These are phyloP conservation scores for Ceratosolen fusciceps DNA, from an alignment of 1,140 invertebrate genomes.

Conservation along the genomic window DNA sequence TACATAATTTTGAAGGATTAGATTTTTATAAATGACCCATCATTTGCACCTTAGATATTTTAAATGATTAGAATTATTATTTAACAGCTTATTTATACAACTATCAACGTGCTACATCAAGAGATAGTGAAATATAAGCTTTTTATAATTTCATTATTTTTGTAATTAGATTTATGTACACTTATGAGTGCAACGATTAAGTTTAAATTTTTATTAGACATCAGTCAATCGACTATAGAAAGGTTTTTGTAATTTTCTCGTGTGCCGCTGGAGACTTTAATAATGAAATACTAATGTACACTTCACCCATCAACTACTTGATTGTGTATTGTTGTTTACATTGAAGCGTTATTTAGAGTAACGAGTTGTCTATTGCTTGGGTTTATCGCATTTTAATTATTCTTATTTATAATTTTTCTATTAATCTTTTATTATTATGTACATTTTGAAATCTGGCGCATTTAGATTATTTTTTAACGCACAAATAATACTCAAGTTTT, in stretches of 20 bases:
- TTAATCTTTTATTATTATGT: not conserved
- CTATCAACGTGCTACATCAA: not conserved
- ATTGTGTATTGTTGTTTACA: slow-evolving; percentile 62
- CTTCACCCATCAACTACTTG: slow-evolving; percentile 64
- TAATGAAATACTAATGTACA: slow-evolving; percentile 60
- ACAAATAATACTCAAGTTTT: no score
- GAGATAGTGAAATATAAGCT: not conserved
- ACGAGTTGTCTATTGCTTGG: not conserved
- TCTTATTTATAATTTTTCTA: not conserved
- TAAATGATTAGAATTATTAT: not conserved
- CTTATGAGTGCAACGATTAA: not conserved
- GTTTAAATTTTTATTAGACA: slow-evolving; percentile 5
- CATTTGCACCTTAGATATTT: no score
- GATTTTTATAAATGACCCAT: no score
- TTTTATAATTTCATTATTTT: not conserved
- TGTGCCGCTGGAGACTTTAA: slow-evolving; percentile 55
- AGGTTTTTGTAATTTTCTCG: slow-evolving; percentile 55
- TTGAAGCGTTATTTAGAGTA: not conserved
- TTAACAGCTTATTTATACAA: not conserved
- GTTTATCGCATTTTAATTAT: not conserved
- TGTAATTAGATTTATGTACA: not conserved
- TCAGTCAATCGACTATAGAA: slow-evolving; percentile 17
- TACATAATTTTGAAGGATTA: no score
- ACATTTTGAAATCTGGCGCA: no score
- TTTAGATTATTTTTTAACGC: no score